These are phyloP conservation scores for Apotomis turbidana DNA, from an alignment of 2,888 invertebrate genomes.

Conservation along the genomic window DNA sequence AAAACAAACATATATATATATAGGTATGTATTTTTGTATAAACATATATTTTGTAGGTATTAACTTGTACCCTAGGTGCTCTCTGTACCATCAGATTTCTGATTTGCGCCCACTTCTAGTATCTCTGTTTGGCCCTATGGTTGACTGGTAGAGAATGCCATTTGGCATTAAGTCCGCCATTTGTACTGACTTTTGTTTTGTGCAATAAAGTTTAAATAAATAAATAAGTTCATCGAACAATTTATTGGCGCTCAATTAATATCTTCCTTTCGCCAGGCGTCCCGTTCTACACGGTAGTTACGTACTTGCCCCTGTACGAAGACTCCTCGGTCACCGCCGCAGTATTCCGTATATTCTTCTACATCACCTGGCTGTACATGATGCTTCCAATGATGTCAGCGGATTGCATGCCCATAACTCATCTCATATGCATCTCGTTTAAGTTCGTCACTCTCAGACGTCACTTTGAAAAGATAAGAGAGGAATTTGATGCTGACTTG, in stretches of 20 bases:
- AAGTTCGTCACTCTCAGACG: slow-evolving; percentile 70
- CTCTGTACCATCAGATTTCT: no score
- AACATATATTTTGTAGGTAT: no score
- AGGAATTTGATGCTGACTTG: slow-evolving; percentile 58
- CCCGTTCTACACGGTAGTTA: slow-evolving; percentile 76
- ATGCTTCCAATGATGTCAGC: slow-evolving; percentile 78
- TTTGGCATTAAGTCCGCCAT: no score
- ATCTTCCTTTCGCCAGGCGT: slow-evolving; percentile 52
- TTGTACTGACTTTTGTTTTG: no score
- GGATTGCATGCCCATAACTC: slow-evolving; percentile 73
- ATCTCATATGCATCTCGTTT: slow-evolving; percentile 65
- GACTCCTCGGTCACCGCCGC: slow-evolving; percentile 61
- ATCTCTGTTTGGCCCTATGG: no score
- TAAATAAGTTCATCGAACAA: no score
- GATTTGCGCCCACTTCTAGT: no score
- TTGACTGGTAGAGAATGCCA: no score
- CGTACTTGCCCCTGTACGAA: slow-evolving; percentile 68
- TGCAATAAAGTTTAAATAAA: no score
- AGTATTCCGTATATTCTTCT: slow-evolving; percentile 67
- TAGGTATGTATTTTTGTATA: no score
- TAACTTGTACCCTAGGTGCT: no score
- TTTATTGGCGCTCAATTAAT: not conserved
- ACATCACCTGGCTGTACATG: slow-evolving; percentile 73
- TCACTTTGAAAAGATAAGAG: slow-evolving; percentile 62
- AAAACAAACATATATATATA: no score